These are phyloP conservation scores for Cyanoramphus novaezelandiae DNA, from an alignment of 2,113 vertebrate genomes.

Conservation along the genomic window DNA sequence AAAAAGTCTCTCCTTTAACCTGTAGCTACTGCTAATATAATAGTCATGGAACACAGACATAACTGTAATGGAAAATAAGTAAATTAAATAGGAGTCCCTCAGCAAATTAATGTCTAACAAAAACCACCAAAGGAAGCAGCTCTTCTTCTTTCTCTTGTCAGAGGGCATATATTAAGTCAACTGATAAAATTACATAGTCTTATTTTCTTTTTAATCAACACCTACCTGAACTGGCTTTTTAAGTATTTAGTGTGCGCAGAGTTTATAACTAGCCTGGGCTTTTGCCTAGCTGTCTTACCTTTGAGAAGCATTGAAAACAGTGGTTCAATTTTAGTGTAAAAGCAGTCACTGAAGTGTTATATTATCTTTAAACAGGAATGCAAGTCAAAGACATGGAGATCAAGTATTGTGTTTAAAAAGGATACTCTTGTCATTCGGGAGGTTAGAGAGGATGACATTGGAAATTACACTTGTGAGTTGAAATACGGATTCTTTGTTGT, in stretches of 20 bases:
- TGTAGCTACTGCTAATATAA: neutral
- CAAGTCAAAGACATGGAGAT: slow-evolving; percentile 90
- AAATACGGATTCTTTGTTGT: slow-evolving; percentile 94
- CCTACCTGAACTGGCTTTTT: neutral
- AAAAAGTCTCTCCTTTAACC: neutral
- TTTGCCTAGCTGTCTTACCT: neutral
- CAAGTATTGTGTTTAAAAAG: slow-evolving; percentile 86
- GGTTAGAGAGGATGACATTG: slow-evolving; percentile 96
- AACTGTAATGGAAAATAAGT: neutral
- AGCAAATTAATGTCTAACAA: neutral
- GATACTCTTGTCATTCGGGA: slow-evolving; percentile 90
- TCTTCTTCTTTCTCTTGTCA: neutral
- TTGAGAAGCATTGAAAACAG: neutral
- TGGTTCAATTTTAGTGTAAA: neutral
- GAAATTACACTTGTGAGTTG: slow-evolving; percentile 98
- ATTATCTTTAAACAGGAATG: slow-evolving; percentile 85
- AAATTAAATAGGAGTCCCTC: neutral
- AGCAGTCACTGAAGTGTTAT: neutral
- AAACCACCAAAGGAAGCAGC: neutral
- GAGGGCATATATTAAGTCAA: neutral
- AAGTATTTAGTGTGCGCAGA: neutral
- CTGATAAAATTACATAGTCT: neutral
- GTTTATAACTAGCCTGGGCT: neutral
- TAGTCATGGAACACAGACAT: neutral
- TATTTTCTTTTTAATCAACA: neutral